These are phyloP conservation scores for Malurus splendens DNA, from an alignment of 2,797 vertebrate species.

Conservation along the genomic window DNA sequence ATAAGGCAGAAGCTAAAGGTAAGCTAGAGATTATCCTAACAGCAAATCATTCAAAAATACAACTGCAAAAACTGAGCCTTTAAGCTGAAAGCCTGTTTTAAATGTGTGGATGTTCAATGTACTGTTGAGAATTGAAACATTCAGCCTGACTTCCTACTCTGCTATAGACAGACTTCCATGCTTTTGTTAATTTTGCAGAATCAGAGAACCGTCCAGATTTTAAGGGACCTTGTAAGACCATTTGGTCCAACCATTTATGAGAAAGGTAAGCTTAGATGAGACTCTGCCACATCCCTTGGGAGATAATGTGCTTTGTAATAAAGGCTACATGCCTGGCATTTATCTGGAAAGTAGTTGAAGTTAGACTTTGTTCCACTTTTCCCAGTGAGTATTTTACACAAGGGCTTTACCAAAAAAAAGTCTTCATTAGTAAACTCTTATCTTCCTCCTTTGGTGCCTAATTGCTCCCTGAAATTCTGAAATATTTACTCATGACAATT, in stretches of 20 bases:
- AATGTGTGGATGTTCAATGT: background rate
- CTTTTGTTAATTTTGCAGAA: background rate
- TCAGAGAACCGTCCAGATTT: background rate
- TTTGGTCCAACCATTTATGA: background rate
- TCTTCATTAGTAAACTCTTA: background rate
- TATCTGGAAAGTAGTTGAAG: background rate
- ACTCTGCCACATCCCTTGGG: too few species aligned
- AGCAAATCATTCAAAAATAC: background rate
- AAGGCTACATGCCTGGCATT: background rate
- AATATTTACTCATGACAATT: background rate
- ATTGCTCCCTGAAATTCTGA: background rate
- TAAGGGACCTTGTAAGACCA: background rate
- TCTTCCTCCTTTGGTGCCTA: background rate
- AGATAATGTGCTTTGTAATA: background rate
- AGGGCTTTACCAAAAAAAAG: too few species aligned
- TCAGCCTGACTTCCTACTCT: background rate
- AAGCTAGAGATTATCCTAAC: background rate
- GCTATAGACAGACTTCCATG: background rate
- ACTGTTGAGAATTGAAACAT: background rate
- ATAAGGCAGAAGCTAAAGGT: background rate
- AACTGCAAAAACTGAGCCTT: background rate
- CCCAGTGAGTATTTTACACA: background rate
- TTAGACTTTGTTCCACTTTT: background rate
- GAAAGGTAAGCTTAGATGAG: background rate
- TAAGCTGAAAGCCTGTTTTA: background rate